These are phyloP conservation scores for Tympanuchus pallidicinctus DNA, from an alignment of 2,113 vertebrate genomes.

Conservation along the genomic window DNA sequence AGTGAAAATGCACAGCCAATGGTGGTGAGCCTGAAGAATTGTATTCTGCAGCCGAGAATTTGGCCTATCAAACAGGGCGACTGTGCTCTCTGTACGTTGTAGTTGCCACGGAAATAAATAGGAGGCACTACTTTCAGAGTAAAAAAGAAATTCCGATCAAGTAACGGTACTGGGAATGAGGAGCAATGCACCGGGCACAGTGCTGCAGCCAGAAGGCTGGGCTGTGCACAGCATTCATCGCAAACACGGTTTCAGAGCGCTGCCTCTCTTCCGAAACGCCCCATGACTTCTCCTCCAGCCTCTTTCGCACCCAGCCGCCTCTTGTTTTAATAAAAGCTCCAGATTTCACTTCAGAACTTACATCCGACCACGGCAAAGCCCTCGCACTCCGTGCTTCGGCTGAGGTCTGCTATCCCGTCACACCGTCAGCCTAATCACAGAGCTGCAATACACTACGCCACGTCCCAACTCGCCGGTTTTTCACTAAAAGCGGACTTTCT, in stretches of 20 bases:
- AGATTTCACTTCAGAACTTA: background rate
- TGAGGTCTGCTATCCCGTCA: background rate
- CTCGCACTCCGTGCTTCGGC: background rate
- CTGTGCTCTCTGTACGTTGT: no score
- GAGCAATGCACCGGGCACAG: background rate
- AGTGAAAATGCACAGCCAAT: no score
- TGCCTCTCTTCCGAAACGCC: background rate
- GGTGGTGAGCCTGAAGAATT: no score
- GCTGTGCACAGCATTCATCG: background rate
- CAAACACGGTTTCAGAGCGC: background rate
- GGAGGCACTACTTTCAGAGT: no score
- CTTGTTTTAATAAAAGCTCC: background rate
- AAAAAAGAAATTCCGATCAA: background rate
- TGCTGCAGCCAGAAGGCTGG: background rate
- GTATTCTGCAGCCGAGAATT: no score
- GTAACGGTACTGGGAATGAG: background rate
- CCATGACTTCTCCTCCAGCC: fast-evolving
- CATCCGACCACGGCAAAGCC: background rate
- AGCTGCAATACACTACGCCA: fast-evolving
- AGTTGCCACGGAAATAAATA: no score
- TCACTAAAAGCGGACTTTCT: background rate
- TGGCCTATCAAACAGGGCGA: no score
- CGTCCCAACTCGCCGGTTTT: background rate
- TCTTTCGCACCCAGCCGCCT: background rate
- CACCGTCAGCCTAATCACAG: fast-evolving